Evolutionary conservation across 2,888 invertebrate species (phyloP).

Genomic region (Apotomis turbidana): DNA sequence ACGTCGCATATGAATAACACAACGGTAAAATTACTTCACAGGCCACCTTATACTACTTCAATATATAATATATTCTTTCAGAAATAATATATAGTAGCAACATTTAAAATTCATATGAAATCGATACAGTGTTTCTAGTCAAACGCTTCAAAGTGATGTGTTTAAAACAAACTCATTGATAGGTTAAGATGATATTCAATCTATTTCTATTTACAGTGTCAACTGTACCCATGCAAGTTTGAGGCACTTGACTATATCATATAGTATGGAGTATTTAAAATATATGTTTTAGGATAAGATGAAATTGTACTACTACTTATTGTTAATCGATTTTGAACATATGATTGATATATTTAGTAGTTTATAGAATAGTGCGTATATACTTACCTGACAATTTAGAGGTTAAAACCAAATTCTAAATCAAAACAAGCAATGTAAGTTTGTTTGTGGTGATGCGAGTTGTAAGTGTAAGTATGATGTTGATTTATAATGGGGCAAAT

Average conservation of each 20-base stretch:
- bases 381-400: slow-evolving; percentile 18
- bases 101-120: too few relatives aligned
- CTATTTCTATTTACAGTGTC: neutral
- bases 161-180: too few relatives aligned
- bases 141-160: neutral
- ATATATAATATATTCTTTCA: too few relatives aligned
- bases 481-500: slow-evolving; percentile 43
- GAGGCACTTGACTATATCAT: slow-evolving; percentile 4
- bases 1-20: too few relatives aligned
- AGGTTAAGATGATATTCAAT: neutral
- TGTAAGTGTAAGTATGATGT: slow-evolving; percentile 39
- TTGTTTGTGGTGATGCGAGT: slow-evolving; percentile 50
- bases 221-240: slow-evolving; percentile 6
- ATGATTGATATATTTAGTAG: neutral
- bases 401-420: slow-evolving; percentile 70
- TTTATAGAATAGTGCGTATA: neutral
- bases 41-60: too few relatives aligned
- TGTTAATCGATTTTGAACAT: neutral
- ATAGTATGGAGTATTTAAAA: neutral
- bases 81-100: too few relatives aligned
- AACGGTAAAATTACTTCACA: too few relatives aligned
- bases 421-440: slow-evolving; percentile 68
- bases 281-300: neutral
- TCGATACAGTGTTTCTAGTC: neutral
- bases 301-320: neutral